Conservation (phyloP, 1,140 invertebrate species). For the Oncopodura yosiiana region DNA sequence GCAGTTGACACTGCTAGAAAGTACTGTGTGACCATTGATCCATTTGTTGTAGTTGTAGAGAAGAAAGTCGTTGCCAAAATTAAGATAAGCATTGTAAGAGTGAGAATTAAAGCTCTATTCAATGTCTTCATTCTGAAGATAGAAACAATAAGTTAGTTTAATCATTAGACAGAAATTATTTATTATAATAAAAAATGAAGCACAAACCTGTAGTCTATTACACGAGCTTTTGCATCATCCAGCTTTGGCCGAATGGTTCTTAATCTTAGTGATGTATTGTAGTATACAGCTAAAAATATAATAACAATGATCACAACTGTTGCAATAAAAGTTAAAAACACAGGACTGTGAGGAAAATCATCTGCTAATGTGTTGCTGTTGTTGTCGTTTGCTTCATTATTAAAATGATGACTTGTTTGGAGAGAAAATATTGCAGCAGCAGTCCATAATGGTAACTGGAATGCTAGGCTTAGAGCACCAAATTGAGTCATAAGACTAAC, state of each 20-base stretch:
- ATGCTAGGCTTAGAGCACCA: constrained; percentile 17
- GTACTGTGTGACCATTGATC: constrained; percentile 21
- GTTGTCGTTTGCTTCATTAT: background rate
- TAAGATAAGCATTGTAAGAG: constrained; percentile 12
- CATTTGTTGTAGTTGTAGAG: constrained; percentile 9
- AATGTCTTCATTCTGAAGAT: constrained; percentile 23
- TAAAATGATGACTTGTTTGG: background rate
- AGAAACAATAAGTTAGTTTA: background rate
- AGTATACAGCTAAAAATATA: constrained; percentile 15
- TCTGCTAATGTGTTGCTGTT: constrained; percentile 17
- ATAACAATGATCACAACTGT: constrained; percentile 11
- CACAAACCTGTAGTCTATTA: constrained; percentile 20
- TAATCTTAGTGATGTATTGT: constrained; percentile 19
- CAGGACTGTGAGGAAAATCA: constrained; percentile 11
- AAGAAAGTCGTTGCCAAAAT: constrained; percentile 21
- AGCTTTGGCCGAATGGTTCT: constrained; percentile 1
- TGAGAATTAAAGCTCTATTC: constrained; percentile 18
- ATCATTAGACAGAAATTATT: background rate
- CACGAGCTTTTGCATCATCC: constrained; percentile 2
- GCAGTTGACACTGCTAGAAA: constrained; percentile 20
- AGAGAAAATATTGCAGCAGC: constrained; percentile 18
- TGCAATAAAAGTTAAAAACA: constrained; percentile 22
- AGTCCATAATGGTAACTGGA: constrained; percentile 26
- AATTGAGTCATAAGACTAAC: constrained; percentile 17
- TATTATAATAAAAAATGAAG: background rate